Evolutionary conservation across 2,888 invertebrate species (phyloP).

Genomic region (Eucera pruinosa): DNA sequence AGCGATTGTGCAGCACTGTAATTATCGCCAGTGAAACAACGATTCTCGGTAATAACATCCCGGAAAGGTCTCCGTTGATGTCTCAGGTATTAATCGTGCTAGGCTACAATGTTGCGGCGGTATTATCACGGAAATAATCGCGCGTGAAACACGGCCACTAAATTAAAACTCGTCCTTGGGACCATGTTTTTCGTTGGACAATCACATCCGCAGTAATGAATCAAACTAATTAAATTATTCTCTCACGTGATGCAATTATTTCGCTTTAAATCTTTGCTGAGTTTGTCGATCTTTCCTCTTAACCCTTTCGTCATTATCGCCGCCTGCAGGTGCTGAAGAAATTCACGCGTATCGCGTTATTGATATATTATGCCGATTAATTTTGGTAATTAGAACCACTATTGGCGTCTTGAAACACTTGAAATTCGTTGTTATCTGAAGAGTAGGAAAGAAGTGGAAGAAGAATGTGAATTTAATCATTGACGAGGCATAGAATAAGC

Average conservation of each 20-base stretch:
- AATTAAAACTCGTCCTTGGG: conserved; percentile 47
- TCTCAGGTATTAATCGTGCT: conserved; percentile 58
- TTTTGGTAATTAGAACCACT: too few relatives aligned
- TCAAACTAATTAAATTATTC: conserved; percentile 62
- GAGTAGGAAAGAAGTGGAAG: too few relatives aligned
- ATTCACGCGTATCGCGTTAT: too few relatives aligned
- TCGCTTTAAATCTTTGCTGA: conserved; percentile 27
- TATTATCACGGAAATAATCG: conserved; percentile 45
- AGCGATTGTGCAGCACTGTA: conserved; percentile 43
- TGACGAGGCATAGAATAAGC: too few relatives aligned
- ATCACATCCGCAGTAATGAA: conserved; percentile 45
- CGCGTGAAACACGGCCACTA: conserved; percentile 47
- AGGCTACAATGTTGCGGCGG: conserved; percentile 47
- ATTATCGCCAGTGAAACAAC: conserved; percentile 43
- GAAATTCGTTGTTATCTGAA: too few relatives aligned
- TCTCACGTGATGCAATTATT: conserved; percentile 50
- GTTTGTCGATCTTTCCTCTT: neutral
- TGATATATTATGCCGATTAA: too few relatives aligned
- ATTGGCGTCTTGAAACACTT: too few relatives aligned
- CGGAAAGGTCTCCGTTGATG: conserved; percentile 28
- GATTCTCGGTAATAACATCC: conserved; percentile 55
- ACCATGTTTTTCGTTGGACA: conserved; percentile 36
- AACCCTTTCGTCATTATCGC: too few relatives aligned
- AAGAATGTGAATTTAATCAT: too few relatives aligned
- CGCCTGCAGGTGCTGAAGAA: too few relatives aligned